Evolutionary conservation across 2,113 vertebrate genomes (phyloP).

Genomic region (Myiopsitta monachus): DNA sequence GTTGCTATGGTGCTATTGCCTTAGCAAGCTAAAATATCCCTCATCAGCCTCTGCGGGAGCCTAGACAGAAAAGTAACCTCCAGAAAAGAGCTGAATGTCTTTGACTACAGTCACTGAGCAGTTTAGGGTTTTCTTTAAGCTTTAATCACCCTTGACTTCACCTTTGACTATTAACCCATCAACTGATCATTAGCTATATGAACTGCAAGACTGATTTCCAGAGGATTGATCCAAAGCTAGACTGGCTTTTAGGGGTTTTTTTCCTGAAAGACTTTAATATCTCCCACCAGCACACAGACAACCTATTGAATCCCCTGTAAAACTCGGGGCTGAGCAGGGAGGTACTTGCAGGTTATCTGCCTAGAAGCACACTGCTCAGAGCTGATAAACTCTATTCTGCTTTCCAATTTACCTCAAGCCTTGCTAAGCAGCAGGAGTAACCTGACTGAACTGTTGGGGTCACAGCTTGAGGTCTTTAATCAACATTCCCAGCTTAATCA

Average conservation of each 20-base stretch:
- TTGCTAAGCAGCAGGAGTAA: constrained; percentile 5
- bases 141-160: constrained; percentile 38
- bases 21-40: constrained; percentile 12
- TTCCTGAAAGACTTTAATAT: constrained; percentile 15
- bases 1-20: neutral
- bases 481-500: constrained; percentile 46
- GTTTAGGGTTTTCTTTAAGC: neutral
- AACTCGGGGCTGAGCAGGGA: neutral
- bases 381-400: constrained; percentile 40
- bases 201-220: constrained; percentile 3
- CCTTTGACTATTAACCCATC: constrained; percentile 21
- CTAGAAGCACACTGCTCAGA: constrained; percentile 16
- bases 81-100: neutral
- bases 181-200: neutral
- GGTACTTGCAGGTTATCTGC: constrained; percentile 43
- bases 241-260: neutral
- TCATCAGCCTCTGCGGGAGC: neutral
- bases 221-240: neutral
- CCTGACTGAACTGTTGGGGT: neutral
- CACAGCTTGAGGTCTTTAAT: constrained; percentile 52
- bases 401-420: constrained; percentile 41
- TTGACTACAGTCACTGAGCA: neutral
- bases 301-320: neutral
- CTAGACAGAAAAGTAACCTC: neutral
- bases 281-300: neutral